These are phyloP conservation scores for Epinotia brunnichana DNA, from an alignment of 2,888 invertebrate genomes.

Conservation along the genomic window DNA sequence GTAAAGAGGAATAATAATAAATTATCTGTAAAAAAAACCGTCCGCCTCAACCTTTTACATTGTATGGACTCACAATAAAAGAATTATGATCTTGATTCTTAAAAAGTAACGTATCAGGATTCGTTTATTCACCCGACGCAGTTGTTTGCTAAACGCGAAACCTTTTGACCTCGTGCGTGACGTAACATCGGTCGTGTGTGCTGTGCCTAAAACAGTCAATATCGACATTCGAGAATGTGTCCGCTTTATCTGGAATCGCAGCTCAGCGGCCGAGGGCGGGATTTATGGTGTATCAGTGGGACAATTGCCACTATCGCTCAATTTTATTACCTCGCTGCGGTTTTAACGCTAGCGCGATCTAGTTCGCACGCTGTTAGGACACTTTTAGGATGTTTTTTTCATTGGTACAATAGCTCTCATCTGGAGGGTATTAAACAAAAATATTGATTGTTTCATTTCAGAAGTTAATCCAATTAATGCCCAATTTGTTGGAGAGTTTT, in stretches of 20 bases:
- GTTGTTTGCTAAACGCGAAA: too few species aligned
- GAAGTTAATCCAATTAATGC: not conserved
- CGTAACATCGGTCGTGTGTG: not conserved
- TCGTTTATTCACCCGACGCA: too few species aligned
- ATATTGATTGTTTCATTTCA: not conserved
- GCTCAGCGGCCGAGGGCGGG: constrained; percentile 33
- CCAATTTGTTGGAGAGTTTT: not conserved
- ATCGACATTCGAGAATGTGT: not conserved
- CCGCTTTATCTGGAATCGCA: constrained; percentile 21
- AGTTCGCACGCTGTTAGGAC: constrained; percentile 9
- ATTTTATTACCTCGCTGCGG: constrained; percentile 56
- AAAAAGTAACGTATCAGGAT: too few species aligned
- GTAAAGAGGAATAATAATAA: too few species aligned
- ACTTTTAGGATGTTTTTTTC: constrained; percentile 6
- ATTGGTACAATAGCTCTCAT: not conserved
- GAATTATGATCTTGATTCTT: too few species aligned
- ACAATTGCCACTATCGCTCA: constrained; percentile 59
- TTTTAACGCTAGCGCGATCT: constrained; percentile 20
- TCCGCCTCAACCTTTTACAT: too few species aligned
- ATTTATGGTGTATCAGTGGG: constrained; percentile 56
- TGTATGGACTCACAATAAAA: too few species aligned
- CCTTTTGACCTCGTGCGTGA: too few species aligned
- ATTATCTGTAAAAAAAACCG: too few species aligned
- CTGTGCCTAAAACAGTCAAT: constrained; percentile 12
- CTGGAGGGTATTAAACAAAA: not conserved